Conservation (phyloP, 2,797 vertebrate species). For the Aldrovandia affinis region DNA sequence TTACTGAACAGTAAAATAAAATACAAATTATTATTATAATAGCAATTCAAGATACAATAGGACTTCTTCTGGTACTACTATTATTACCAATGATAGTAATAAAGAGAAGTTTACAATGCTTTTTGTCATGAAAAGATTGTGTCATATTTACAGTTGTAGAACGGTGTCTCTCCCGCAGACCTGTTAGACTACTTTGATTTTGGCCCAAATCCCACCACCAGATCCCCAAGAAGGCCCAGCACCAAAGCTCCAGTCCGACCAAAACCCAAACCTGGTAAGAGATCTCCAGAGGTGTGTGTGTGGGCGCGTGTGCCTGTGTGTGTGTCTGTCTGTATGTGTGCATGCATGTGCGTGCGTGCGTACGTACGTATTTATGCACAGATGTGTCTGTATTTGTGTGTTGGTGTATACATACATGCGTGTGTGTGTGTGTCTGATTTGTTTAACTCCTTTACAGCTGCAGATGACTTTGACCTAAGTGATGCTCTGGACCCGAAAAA, state of each 20-base stretch:
- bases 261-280: conserved; percentile 68
- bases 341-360: neutral
- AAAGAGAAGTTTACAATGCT: too few relatives aligned
- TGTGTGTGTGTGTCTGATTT: neutral
- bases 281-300: neutral
- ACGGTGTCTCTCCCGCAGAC: conserved; percentile 47
- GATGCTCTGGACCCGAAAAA: conserved; percentile 83
- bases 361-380: neutral
- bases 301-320: neutral
- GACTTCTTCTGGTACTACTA: too few relatives aligned
- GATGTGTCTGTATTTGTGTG: neutral
- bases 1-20: neutral
- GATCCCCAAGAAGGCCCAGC: conserved; percentile 57
- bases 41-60: neutral
- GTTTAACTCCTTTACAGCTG: conserved; percentile 53
- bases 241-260: conserved; percentile 69
- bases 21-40: neutral
- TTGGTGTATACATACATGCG: too few relatives aligned
- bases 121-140: too few relatives aligned
- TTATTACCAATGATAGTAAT: too few relatives aligned
- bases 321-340: neutral
- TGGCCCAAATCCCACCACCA: conserved; percentile 55
- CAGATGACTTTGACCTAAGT: conserved; percentile 70
- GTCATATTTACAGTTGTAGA: too few relatives aligned
- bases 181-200: conserved; percentile 50